Evolutionary conservation across 2,797 vertebrate species (phyloP).

Genomic region (Muscicapa comitata): DNA sequence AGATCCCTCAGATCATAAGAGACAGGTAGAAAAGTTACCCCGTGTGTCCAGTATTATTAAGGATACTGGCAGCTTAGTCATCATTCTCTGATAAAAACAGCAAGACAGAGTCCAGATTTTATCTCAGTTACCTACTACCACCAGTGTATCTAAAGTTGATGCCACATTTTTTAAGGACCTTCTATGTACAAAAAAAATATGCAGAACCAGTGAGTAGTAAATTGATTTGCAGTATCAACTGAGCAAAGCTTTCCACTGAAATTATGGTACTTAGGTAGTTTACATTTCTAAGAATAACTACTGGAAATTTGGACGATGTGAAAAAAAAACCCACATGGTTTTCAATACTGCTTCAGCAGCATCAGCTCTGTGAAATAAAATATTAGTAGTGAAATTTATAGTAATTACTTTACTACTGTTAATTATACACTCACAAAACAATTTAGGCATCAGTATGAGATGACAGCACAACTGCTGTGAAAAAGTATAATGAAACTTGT

Average conservation of each 20-base stretch:
- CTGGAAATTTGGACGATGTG: not conserved
- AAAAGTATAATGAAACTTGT: not conserved
- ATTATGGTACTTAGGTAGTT: not conserved
- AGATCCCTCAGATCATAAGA: not conserved
- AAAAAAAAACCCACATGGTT: not conserved
- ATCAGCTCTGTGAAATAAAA: not conserved
- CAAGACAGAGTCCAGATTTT: conserved; percentile 36
- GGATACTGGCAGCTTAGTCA: not conserved
- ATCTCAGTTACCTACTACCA: conserved; percentile 13
- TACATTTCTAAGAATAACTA: not conserved
- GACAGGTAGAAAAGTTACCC: not conserved
- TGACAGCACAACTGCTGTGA: not conserved
- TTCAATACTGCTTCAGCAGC: not conserved
- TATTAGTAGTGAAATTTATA: not conserved
- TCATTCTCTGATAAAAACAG: conserved; percentile 20
- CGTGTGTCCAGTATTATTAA: not conserved
- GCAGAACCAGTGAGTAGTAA: not conserved
- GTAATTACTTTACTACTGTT: not conserved
- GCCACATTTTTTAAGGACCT: conserved; percentile 5
- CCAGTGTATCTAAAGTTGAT: not conserved
- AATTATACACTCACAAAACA: not conserved
- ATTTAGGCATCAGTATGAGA: not conserved
- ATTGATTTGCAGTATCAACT: not conserved
- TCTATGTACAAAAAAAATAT: not conserved
- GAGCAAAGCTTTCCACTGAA: not conserved